phyloP scores from a whole-genome alignment of 2,888 invertebrate species.

The Drosophila anomalata region DNA sequence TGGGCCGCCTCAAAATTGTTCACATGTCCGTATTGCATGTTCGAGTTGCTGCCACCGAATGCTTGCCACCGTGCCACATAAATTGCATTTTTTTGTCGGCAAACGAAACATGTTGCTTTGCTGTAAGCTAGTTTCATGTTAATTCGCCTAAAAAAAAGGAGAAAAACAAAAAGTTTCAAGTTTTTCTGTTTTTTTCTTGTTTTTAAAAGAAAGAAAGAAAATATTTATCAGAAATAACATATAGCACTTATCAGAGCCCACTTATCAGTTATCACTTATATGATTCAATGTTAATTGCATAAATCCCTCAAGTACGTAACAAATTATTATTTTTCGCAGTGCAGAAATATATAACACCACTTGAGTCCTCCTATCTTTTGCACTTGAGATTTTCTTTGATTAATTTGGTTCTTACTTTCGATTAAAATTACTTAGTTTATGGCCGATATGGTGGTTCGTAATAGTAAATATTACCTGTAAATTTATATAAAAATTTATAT shows the following conservation, averaged over 20 bases:
- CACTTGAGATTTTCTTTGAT: conserved; percentile 54
- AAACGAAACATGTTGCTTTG: conserved; percentile 47
- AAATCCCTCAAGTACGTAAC: neutral
- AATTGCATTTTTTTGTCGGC: conserved; percentile 48
- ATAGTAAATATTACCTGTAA: neutral
- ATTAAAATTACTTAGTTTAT: conserved; percentile 16
- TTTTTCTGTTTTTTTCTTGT: too few species aligned
- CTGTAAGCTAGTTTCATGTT: conserved; percentile 29
- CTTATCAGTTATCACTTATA: too few species aligned
- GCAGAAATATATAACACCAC: conserved; percentile 39
- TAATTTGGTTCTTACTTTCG: conserved; percentile 43
- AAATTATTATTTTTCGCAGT: conserved; percentile 6
- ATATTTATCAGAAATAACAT: too few species aligned
- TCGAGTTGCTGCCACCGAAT: conserved; percentile 17
- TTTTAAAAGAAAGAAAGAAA: too few species aligned
- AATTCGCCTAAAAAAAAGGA: too few species aligned
- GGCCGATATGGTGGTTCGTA: neutral
- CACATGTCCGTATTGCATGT: conserved; percentile 60
- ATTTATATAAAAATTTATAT: neutral
- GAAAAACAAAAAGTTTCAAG: too few species aligned
- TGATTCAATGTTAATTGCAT: neutral
- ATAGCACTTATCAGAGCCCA: too few species aligned
- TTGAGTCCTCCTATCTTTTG: conserved; percentile 52
- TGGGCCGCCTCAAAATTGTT: conserved; percentile 47
- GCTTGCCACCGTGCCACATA: conserved; percentile 53